Evolutionary conservation across 1,140 invertebrate species (phyloP), one percentile per base, ranked within the genome.

Genomic region (Venustaconcha ellipsiformis): DNA sequence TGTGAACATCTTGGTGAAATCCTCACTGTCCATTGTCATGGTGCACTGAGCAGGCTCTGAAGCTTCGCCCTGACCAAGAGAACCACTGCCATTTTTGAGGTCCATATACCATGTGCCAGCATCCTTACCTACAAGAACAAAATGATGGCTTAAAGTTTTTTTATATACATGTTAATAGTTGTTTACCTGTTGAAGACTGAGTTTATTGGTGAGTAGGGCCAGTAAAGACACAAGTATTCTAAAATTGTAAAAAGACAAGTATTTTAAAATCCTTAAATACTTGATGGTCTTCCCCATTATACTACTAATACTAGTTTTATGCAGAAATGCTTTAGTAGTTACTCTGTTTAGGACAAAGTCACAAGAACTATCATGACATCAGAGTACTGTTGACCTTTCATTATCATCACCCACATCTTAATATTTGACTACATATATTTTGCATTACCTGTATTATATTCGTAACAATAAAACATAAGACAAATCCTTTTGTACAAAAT

Each of bases 51-150:
- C 92, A 12, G 80, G 80, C 6, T 67, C 70, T 71, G 88, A 81
- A 17, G 95, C 92, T 79, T 94, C 92, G 3, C 96, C 97, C 88
- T 93, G 92, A 0, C 96, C 96, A 84, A 94, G 93, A 1, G 92
- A 80, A 0, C 97, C 97, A 8, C 90, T 90, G 0, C 95, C 96
- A 89, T 94, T 96, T 89, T 97, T 98, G 80, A 99, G 90, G 90
- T 99, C 96, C 55, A 99, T 86, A 87, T 93, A 96, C 94, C 96
- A 98, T 23, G 92, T 93, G 15, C 95, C 95, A 82, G 93, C 91
- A 85, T 96, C 94, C 60, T 93, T 92, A 72, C 94, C 94, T 93
- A 82, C n/a, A 82, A 82, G 68, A 56, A 30, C 20, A 26, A 23
- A 60, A 66, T 17, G 17, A 30, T 12, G 15, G 5, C 11, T 14